These are phyloP conservation scores for Ectemnius lituratus DNA, from an alignment of 2,888 invertebrate species.

Conservation along the genomic window DNA sequence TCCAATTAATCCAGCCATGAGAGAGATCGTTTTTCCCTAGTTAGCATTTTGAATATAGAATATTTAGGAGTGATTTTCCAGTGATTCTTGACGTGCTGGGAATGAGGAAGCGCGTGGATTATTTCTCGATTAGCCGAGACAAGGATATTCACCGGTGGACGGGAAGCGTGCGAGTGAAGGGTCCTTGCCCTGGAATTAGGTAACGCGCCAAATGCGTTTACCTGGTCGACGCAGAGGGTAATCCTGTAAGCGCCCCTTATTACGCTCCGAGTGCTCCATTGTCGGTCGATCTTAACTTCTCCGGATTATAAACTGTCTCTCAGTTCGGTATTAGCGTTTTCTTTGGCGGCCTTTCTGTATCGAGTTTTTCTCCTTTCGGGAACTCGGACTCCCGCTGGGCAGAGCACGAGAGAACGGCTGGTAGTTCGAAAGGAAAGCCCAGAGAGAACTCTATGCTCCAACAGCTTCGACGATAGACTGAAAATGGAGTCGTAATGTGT, in stretches of 20 bases:
- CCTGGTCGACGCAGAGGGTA: conserved; percentile 60
- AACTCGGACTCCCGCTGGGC: conserved; percentile 64
- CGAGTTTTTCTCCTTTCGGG: conserved; percentile 28
- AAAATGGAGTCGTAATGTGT: no score
- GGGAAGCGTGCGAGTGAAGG: neutral
- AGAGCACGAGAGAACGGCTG: no score
- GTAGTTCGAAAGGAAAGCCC: no score
- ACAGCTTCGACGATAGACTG: no score
- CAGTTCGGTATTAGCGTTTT: conserved; percentile 66
- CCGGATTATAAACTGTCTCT: conserved; percentile 74
- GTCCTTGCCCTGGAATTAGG: neutral
- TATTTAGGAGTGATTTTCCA: neutral
- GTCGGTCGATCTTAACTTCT: conserved; percentile 75
- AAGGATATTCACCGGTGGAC: neutral
- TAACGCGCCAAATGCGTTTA: conserved; percentile 61
- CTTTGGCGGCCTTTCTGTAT: conserved; percentile 50
- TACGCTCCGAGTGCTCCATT: conserved; percentile 74
- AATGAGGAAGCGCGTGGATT: neutral
- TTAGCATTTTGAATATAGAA: neutral
- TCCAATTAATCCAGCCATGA: no score
- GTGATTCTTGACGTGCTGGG: neutral
- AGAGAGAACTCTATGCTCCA: no score
- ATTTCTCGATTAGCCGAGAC: neutral
- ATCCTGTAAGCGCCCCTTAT: conserved; percentile 76
- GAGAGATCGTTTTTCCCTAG: no score